These are phyloP conservation scores for Caretta caretta DNA, from an alignment of 2,113 vertebrate genomes.

Conservation along the genomic window DNA sequence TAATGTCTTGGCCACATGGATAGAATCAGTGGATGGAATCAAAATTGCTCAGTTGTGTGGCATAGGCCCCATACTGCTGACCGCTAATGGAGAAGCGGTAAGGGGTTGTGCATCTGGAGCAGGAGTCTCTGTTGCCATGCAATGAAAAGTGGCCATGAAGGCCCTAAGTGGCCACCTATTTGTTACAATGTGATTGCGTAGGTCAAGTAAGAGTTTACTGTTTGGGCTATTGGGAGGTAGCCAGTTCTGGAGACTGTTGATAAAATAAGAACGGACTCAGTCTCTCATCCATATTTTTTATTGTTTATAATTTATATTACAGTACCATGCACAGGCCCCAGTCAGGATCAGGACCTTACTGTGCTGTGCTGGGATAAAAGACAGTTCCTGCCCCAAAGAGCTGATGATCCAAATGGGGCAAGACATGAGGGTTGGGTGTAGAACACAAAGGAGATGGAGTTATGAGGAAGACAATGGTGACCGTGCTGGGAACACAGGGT, in stretches of 20 bases:
- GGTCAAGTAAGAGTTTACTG: background rate
- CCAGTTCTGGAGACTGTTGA: background rate
- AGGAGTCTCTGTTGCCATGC: background rate
- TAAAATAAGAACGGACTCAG: background rate
- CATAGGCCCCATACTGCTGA: background rate
- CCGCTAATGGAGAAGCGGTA: background rate
- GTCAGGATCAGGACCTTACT: background rate
- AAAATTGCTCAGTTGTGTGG: background rate
- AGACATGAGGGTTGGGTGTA: background rate
- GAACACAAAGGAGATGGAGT: background rate
- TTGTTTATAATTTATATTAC: accelerated
- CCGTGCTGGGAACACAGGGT: accelerated
- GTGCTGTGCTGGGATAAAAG: background rate
- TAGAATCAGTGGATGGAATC: background rate
- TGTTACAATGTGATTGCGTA: background rate
- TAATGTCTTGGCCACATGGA: background rate
- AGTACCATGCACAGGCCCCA: background rate
- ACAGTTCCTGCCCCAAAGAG: background rate
- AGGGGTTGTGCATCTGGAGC: background rate
- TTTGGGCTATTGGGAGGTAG: background rate
- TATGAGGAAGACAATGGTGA: background rate
- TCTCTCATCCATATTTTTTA: background rate
- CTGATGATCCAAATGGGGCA: background rate
- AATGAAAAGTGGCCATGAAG: background rate
- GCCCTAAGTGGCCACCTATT: background rate